Evolutionary conservation across 2,888 invertebrate genomes (phyloP), one percentile per base, ranked within the genome.

Genomic region (Lomographa bimaculata): DNA sequence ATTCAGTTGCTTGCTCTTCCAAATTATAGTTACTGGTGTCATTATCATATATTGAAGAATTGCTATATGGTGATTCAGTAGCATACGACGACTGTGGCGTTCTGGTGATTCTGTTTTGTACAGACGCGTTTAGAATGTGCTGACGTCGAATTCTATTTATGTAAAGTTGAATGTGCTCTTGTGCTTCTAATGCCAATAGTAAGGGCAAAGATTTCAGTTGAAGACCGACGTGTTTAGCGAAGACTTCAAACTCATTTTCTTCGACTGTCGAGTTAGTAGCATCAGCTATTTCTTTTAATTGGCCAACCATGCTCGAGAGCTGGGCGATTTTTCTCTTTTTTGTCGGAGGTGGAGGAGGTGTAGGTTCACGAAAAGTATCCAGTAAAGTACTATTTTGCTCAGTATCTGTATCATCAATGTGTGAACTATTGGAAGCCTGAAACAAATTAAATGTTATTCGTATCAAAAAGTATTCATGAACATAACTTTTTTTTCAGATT

Each of bases 221-320:
- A 49, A 57, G 50, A 50, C 46, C 50, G 39, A 54, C 52, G 54
- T 60, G 52, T 54, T 56, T 56, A 39, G 54, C 53, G 46, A 57
- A 60, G 24, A 57, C 41, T 26, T 56, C 57, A 42, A 54, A 56
- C 56, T 60, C 54, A 56, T 60, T 57, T 42, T 60, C 56, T 51
- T 52, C 47, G 39, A 47, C 54, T 51, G 42, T 50, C 30, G 52
- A 50, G 45, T 57, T 55, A 50, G 53, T 46, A 49, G 54, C 47
- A 36, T 59, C 45, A 42, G 52, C n/a, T 52, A 57, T 57, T 25
- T 55, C 51, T 50, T 60, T 58, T 53, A 58, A 51, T 46, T 58
- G n/a, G n/a, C n/a, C n/a, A n/a, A n/a, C n/a, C n/a, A n/a, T n/a
- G n/a, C n/a, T n/a, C n/a, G 57, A 52, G 40, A 55, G 51, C 52